Conservation (phyloP, 2,797 vertebrate genomes). For the Allochrocebus solatus region DNA sequence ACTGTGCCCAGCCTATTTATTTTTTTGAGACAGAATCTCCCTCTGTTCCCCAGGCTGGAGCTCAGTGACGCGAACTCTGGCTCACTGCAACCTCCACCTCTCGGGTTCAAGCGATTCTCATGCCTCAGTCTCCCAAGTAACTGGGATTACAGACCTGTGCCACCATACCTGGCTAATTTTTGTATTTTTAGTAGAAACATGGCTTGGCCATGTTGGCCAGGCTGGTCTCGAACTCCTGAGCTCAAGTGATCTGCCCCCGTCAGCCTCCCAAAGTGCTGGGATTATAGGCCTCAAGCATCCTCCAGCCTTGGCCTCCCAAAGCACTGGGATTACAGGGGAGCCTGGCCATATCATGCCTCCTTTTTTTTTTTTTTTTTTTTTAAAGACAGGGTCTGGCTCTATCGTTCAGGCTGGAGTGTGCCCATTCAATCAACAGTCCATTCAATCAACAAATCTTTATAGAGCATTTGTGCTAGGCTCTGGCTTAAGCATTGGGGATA, state of each 20-base stretch:
- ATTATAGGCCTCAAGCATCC: background rate
- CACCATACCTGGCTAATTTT: background rate
- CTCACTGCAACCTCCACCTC: background rate
- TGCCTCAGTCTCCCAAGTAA: background rate
- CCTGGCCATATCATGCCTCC: too few species aligned
- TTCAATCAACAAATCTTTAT: too few species aligned
- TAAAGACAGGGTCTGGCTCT: too few species aligned
- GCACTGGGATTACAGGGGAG: too few species aligned
- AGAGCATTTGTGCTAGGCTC: too few species aligned
- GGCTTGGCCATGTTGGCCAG: background rate
- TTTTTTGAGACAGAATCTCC: background rate
- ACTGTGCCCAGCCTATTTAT: background rate
- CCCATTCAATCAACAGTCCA: too few species aligned
- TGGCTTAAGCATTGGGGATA: background rate
- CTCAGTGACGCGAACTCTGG: background rate
- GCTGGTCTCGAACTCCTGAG: background rate
- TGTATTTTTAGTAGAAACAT: background rate
- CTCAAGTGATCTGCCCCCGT: background rate
- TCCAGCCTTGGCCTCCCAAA: too few species aligned
- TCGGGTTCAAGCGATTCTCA: background rate
- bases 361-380: too few species aligned
- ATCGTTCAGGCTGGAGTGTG: too few species aligned
- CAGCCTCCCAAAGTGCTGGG: background rate
- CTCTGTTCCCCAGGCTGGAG: background rate
- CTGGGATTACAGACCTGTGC: background rate